phyloP scores from a whole-genome alignment of 2,797 vertebrate genomes.

The Xyrichtys novacula region DNA sequence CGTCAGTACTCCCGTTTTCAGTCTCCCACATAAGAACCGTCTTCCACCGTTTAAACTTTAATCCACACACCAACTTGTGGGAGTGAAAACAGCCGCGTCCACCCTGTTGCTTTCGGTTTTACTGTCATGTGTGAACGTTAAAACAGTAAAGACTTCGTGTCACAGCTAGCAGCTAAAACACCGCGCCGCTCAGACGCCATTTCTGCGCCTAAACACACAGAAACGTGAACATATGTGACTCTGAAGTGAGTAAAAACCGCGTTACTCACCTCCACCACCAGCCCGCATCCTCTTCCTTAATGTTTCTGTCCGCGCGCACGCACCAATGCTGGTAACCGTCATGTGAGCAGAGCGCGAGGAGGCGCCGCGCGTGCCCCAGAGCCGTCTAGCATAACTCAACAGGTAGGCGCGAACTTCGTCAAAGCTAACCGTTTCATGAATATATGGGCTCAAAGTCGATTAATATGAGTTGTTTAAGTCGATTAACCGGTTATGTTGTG shows the following conservation, averaged over 20 bases:
- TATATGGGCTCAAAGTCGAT: too few relatives aligned
- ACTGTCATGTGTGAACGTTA: background rate
- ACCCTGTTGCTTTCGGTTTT: background rate
- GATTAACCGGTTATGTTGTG: too few relatives aligned
- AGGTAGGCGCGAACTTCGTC: conserved; percentile 5
- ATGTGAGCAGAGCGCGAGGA: conserved; percentile 33
- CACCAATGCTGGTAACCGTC: conserved; percentile 61
- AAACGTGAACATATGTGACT: accelerated
- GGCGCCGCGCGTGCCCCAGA: background rate
- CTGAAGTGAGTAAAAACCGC: accelerated
- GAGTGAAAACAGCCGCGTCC: background rate
- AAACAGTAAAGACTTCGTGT: background rate
- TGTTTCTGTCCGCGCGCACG: conserved; percentile 31
- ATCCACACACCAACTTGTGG: conserved; percentile 25
- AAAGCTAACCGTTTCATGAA: too few relatives aligned
- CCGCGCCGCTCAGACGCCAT: accelerated
- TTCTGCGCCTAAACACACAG: accelerated
- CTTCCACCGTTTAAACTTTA: conserved; percentile 10
- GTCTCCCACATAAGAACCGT: too few relatives aligned
- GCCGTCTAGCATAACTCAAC: background rate
- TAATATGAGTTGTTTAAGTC: too few relatives aligned
- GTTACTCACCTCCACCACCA: conserved; percentile 62
- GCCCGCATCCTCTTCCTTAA: conserved; percentile 54
- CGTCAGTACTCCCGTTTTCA: too few relatives aligned
- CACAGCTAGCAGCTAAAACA: accelerated